Conservation (phyloP, 2,113 vertebrate genomes). For the Todiramphus saurophagus region DNA sequence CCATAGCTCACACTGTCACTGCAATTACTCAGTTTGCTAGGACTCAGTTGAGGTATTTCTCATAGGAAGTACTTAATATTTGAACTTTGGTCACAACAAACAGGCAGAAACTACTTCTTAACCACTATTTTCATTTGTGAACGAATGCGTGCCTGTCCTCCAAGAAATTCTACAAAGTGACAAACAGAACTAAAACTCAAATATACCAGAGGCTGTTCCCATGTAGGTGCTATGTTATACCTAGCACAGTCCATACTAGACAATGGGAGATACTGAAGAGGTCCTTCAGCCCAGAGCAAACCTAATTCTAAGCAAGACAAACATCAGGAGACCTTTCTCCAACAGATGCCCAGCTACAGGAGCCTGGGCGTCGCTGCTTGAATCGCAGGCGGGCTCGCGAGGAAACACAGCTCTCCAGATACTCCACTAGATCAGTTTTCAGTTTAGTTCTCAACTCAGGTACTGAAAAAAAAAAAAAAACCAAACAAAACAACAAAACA, state of each 20-base stretch:
- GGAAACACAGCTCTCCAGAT: background rate
- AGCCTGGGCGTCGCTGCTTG: background rate
- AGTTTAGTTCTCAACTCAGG: background rate
- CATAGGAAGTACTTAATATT: background rate
- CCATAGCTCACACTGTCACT: background rate
- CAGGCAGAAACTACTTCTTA: background rate
- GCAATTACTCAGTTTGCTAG: background rate
- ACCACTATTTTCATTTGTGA: background rate
- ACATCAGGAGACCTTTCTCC: background rate
- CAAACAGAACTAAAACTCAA: background rate
- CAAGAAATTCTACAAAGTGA: background rate
- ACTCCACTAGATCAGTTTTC: background rate
- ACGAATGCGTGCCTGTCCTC: accelerated
- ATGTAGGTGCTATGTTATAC: accelerated
- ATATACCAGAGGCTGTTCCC: background rate
- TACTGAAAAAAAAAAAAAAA: background rate
- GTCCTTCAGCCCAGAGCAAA: background rate
- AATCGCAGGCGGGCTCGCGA: accelerated
- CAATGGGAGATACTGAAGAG: background rate
- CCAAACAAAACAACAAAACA: background rate
- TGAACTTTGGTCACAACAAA: background rate
- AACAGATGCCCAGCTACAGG: background rate
- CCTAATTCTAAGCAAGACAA: background rate
- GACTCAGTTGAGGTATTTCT: background rate
- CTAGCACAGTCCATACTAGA: background rate